A percentile compares a stretch with the other conserved stretches of the same genome.
These are phyloP conservation scores for Nomada ruficornis DNA, from an alignment of 2,888 invertebrate species.

Conservation along the genomic window DNA sequence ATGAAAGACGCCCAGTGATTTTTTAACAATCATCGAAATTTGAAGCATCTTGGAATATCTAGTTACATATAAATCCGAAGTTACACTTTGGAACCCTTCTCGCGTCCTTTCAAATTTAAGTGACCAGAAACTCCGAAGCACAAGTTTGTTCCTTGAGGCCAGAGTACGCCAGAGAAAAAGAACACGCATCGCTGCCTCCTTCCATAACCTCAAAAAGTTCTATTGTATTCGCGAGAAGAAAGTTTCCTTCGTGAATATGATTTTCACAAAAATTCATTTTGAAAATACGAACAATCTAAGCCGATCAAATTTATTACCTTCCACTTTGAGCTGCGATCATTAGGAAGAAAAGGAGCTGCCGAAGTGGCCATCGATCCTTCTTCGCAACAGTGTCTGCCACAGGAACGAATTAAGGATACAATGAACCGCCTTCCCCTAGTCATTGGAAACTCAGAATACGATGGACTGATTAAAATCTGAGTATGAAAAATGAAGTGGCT, in stretches of 20 bases:
- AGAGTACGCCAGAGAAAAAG: constrained; percentile 16
- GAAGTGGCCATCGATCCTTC: constrained; percentile 54
- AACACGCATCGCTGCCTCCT: constrained; percentile 17
- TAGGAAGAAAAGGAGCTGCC: constrained; percentile 41
- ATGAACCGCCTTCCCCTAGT: constrained; percentile 33
- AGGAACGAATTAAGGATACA: constrained; percentile 37
- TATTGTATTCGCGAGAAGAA: constrained; percentile 12
- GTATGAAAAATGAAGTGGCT: constrained; percentile 32
- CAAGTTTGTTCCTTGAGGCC: constrained; percentile 11
- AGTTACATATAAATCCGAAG: constrained; percentile 5
- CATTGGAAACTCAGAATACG: constrained; percentile 38
- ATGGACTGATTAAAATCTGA: constrained; percentile 42
- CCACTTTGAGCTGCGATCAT: background rate
- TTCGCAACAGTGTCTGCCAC: background rate
- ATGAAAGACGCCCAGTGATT: too few species aligned
- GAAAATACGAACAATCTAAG: constrained; percentile 17
- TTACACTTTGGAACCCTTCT: constrained; percentile 9
- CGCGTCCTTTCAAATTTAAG: constrained; percentile 18
- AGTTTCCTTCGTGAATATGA: background rate
- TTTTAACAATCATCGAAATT: too few species aligned
- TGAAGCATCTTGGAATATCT: background rate
- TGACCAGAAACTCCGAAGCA: constrained; percentile 24
- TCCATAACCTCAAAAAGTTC: constrained; percentile 19
- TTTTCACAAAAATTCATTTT: constrained; percentile 28
- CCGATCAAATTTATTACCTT: constrained; percentile 27